Evolutionary conservation across 1,140 invertebrate genomes (phyloP).

Genomic region (Asbolus verrucosus): DNA sequence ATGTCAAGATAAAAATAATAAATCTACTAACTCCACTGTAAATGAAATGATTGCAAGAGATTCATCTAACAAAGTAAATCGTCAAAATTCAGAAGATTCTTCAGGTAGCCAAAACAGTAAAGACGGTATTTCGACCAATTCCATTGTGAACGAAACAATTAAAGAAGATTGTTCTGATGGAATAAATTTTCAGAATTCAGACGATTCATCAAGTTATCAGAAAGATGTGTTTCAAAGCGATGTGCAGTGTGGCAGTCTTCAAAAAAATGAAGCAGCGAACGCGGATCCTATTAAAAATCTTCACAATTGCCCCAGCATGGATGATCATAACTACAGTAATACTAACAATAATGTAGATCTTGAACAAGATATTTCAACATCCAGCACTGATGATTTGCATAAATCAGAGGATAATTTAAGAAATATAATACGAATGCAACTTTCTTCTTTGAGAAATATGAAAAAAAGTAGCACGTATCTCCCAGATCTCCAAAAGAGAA

Average conservation of each 20-base stretch:
- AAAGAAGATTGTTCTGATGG: background rate
- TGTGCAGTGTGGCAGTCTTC: too few relatives aligned
- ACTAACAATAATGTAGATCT: background rate
- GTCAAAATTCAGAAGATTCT: too few relatives aligned
- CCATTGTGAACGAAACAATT: background rate
- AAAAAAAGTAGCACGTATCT: slow-evolving; percentile 48
- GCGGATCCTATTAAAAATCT: background rate
- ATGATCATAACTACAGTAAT: slow-evolving; percentile 11
- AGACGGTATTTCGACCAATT: too few relatives aligned
- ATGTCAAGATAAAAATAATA: too few relatives aligned
- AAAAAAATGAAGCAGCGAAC: background rate
- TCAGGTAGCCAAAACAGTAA: too few relatives aligned
- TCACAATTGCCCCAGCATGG: background rate
- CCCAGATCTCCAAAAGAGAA: slow-evolving; percentile 15
- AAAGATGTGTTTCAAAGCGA: too few relatives aligned
- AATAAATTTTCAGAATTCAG: too few relatives aligned
- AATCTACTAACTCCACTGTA: too few relatives aligned
- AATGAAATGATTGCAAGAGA: too few relatives aligned
- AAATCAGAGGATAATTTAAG: slow-evolving; percentile 48
- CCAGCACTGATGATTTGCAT: background rate
- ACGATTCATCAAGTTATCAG: too few relatives aligned
- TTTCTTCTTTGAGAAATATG: slow-evolving; percentile 52
- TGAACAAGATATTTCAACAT: background rate
- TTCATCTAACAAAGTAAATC: too few relatives aligned
- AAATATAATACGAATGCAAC: slow-evolving; percentile 54